Conservation (phyloP, 2,888 invertebrate genomes). For the Rhorus exstirpatorius region DNA sequence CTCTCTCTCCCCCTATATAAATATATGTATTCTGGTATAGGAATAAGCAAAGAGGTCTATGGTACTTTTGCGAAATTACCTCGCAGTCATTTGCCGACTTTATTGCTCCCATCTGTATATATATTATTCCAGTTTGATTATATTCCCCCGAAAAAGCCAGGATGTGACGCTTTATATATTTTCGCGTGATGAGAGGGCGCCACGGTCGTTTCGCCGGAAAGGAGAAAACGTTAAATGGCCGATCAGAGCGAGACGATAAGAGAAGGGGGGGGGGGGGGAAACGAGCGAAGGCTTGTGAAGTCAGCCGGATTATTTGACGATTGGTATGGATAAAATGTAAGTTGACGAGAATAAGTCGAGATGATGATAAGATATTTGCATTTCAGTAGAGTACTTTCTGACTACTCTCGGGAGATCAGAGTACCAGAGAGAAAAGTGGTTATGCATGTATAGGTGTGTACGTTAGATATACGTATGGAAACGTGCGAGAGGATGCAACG, state of each 20-base stretch:
- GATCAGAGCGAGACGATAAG: slow-evolving; percentile 14
- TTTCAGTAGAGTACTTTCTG: slow-evolving; percentile 78
- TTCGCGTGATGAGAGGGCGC: slow-evolving; percentile 23
- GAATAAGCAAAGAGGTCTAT: slow-evolving; percentile 3
- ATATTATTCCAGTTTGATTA: slow-evolving; percentile 50
- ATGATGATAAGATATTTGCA: slow-evolving; percentile 80
- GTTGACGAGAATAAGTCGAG: slow-evolving; percentile 53
- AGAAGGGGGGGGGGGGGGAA: neutral
- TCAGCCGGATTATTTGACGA: slow-evolving; percentile 52
- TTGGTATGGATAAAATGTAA: slow-evolving; percentile 42
- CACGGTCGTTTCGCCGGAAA: slow-evolving; percentile 9
- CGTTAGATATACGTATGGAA: too few relatives aligned
- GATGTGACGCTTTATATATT: slow-evolving; percentile 5
- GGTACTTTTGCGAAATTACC: slow-evolving; percentile 53
- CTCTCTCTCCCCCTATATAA: neutral
- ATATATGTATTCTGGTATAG: neutral
- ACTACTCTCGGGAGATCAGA: slow-evolving; percentile 63
- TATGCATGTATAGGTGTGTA: neutral
- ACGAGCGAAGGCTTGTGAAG: slow-evolving; percentile 31
- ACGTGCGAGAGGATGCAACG: slow-evolving; percentile 19
- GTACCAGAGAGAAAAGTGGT: slow-evolving; percentile 28
- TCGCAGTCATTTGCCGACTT: slow-evolving; percentile 59
- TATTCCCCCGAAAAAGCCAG: slow-evolving; percentile 30
- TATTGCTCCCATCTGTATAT: slow-evolving; percentile 60
- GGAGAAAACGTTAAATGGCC: slow-evolving; percentile 22